phyloP scores from a whole-genome alignment of 2,113 vertebrate species.

The Ivindomyrus marchei region DNA sequence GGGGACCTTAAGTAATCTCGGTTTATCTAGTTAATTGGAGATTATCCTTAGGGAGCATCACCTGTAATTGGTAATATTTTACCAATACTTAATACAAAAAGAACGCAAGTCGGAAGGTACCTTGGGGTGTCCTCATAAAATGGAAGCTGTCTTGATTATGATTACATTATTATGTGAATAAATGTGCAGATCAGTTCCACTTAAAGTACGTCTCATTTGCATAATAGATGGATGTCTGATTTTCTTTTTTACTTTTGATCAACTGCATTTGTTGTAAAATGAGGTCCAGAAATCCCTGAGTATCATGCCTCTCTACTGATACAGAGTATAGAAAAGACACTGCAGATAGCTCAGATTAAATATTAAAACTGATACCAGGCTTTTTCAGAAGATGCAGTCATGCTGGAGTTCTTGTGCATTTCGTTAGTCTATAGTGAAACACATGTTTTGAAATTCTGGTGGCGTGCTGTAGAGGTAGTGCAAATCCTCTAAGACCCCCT shows the following conservation, averaged over 20 bases:
- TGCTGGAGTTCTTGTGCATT: neutral
- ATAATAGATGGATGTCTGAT: no score
- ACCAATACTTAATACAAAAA: neutral
- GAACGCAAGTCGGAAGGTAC: neutral
- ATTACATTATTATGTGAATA: neutral
- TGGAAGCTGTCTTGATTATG: neutral
- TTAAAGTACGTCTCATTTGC: neutral
- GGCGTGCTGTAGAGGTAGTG: neutral
- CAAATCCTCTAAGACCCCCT: neutral
- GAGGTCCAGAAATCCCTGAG: no score
- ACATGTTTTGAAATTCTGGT: neutral
- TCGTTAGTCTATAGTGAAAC: neutral
- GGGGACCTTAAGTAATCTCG: neutral
- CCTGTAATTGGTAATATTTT: neutral
- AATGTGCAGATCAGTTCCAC: neutral
- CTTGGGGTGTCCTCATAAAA: neutral
- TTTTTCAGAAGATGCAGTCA: neutral
- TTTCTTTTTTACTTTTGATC: no score
- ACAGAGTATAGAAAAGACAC: neutral
- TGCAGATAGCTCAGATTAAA: neutral
- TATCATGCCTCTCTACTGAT: no score
- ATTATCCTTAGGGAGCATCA: neutral
- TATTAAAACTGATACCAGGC: no score
- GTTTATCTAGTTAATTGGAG: neutral
- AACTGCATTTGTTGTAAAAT: no score